These are phyloP conservation scores for Myopa testacea DNA, from an alignment of 2,888 invertebrate species.

Conservation along the genomic window DNA sequence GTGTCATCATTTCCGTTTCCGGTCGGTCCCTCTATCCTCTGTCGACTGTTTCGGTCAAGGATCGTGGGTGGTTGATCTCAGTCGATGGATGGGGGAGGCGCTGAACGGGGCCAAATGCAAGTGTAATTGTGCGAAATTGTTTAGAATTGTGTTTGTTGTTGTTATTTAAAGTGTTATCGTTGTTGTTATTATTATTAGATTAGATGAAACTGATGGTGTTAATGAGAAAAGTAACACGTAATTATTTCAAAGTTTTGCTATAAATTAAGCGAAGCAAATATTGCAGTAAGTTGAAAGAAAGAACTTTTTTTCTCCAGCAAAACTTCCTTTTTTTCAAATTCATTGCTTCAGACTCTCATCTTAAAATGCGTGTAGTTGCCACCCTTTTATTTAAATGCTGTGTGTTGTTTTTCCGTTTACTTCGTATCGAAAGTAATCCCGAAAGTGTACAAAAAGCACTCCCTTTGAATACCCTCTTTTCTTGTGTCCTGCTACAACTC, in stretches of 20 bases:
- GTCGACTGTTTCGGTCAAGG: not conserved
- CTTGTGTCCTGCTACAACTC: not conserved
- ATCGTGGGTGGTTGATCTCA: no score
- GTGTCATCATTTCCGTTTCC: conserved; percentile 30
- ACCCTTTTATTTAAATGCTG: not conserved
- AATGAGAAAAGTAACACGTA: not conserved
- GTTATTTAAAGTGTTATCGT: not conserved
- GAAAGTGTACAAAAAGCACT: conserved; percentile 11
- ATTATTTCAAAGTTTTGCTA: conserved; percentile 10
- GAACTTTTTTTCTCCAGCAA: no score
- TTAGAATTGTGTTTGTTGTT: not conserved
- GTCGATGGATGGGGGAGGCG: no score
- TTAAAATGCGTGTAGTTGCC: not conserved
- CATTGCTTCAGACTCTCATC: no score
- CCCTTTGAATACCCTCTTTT: not conserved
- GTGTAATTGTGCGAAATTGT: not conserved
- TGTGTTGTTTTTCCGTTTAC: not conserved
- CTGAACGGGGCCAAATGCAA: not conserved
- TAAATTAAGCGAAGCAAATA: not conserved
- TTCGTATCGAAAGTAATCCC: not conserved
- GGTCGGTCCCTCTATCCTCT: not conserved
- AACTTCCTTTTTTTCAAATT: no score
- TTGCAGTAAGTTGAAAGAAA: not conserved
- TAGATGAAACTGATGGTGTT: not conserved
- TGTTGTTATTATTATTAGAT: not conserved